Evolutionary conservation across 2,797 vertebrate genomes (phyloP).

Genomic region (Acipenser ruthenus): DNA sequence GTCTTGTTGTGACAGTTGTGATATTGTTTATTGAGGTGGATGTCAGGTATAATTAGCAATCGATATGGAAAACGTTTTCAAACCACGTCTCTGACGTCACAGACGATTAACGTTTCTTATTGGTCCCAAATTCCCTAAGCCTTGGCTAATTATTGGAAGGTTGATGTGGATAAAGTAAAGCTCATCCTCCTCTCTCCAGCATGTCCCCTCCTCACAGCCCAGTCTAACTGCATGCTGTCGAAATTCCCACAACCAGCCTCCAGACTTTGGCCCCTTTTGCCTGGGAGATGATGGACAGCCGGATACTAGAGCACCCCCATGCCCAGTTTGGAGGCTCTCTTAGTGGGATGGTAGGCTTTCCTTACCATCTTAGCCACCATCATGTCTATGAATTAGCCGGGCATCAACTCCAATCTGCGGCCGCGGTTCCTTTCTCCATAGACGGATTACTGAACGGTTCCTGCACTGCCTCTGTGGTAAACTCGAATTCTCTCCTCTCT

Average conservation of each 20-base stretch:
- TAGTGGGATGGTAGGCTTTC: constrained; percentile 92
- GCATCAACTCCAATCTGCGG: constrained; percentile 89
- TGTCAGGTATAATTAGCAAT: constrained; percentile 99
- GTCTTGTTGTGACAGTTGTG: constrained; percentile 98
- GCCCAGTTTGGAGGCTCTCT: constrained; percentile 93
- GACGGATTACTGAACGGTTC: constrained; percentile 96
- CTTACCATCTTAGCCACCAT: constrained; percentile 91
- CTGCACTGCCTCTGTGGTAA: constrained; percentile 88
- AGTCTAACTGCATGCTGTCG: constrained; percentile 75
- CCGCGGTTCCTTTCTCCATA: constrained; percentile 92
- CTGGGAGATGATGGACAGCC: constrained; percentile 95
- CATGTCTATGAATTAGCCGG: constrained; percentile 96
- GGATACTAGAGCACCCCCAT: constrained; percentile 94
- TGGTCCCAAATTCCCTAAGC: constrained; percentile 95
- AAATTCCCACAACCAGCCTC: constrained; percentile 67
- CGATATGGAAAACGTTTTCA: constrained; percentile 93
- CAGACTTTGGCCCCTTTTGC: constrained; percentile 71
- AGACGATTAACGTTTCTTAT: constrained; percentile 94
- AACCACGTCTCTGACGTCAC: constrained; percentile 93
- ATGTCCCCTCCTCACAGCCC: constrained; percentile 84
- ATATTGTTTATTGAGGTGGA: constrained; percentile 99
- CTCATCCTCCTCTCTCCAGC: constrained; percentile 86
- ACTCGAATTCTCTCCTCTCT: constrained; percentile 71
- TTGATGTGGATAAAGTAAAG: constrained; percentile 98
- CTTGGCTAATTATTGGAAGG: constrained; percentile 95